These are phyloP conservation scores for Chirona hameri DNA, from an alignment of 2,888 invertebrate species.

Conservation along the genomic window DNA sequence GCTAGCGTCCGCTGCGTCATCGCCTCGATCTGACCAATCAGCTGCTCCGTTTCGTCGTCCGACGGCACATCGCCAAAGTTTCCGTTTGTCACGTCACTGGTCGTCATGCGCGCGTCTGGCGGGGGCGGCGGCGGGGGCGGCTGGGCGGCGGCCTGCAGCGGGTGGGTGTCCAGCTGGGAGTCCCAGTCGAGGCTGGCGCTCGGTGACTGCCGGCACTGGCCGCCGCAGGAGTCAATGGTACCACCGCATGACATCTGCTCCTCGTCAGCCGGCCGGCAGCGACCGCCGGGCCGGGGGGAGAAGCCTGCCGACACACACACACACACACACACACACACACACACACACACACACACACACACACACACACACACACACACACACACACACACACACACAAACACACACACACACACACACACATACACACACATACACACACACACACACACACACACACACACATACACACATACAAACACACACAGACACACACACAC, in stretches of 20 bases:
- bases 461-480: no score
- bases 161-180: not conserved
- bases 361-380: no score
- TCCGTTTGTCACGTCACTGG: not conserved
- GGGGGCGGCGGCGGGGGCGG: not conserved
- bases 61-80: not conserved
- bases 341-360: no score
- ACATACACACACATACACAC: no score
- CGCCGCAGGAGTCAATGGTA: not conserved
- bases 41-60: constrained; percentile 9
- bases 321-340: no score
- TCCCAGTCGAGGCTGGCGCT: constrained; percentile 13
- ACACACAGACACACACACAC: no score
- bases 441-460: no score
- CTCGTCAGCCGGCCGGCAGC: no score
- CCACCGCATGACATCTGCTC: constrained; percentile 1
- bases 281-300: no score
- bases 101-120: not conserved
- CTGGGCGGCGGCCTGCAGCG: not conserved
- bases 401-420: no score
- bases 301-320: no score
- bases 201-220: not conserved
- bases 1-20: constrained; percentile 8
- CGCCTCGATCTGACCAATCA: constrained; percentile 10
- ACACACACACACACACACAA: no score